Conservation (phyloP, 2,797 vertebrate genomes). For the Tokudaia tokunoshimensis region DNA sequence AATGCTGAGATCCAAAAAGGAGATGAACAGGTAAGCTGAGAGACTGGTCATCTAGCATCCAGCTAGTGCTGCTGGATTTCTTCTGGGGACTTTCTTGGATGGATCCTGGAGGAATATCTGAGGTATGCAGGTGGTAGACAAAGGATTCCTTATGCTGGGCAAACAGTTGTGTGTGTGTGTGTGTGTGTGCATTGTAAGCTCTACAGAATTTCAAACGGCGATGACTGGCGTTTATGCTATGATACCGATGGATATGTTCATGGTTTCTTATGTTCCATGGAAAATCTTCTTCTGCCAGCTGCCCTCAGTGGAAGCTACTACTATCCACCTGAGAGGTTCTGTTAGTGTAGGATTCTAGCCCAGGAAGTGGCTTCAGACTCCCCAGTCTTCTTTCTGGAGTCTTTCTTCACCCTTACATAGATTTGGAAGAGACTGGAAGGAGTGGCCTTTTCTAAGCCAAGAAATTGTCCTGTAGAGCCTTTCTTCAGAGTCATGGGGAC, state of each 20-base stretch:
- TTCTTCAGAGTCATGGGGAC: slow-evolving; percentile 13
- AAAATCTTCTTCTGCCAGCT: neutral
- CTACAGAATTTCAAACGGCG: neutral
- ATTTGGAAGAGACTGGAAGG: neutral
- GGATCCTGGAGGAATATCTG: neutral
- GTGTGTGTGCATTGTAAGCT: neutral
- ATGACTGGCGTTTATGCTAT: neutral
- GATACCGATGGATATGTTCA: neutral
- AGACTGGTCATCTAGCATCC: neutral
- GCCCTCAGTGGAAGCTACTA: neutral
- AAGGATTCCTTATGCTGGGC: neutral
- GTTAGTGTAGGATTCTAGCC: neutral
- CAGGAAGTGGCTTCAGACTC: neutral
- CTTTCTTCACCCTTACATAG: slow-evolving; percentile 1
- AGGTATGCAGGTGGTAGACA: neutral
- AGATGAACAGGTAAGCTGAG: neutral
- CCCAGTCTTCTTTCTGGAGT: neutral
- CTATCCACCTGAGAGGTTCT: slow-evolving; percentile 6
- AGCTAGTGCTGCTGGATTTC: neutral
- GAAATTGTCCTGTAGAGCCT: slow-evolving; percentile 41
- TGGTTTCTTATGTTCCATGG: neutral
- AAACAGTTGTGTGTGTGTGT: neutral
- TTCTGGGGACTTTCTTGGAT: neutral
- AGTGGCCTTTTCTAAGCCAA: slow-evolving; percentile 53
- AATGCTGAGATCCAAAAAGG: neutral